phyloP scores from a whole-genome alignment of 1,140 invertebrate species.

The Drosophila tristis region DNA sequence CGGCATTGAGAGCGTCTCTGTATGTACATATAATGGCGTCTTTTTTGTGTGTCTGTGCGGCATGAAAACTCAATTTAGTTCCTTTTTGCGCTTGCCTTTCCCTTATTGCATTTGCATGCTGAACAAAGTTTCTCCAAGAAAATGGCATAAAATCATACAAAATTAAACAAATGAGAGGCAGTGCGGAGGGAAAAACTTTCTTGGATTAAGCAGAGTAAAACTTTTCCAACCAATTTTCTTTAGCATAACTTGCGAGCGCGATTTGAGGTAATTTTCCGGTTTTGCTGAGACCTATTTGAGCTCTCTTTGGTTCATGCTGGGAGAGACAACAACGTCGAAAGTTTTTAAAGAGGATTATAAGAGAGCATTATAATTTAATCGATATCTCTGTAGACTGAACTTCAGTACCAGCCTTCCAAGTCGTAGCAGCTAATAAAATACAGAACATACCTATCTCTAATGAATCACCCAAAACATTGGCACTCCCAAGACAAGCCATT shows the following conservation, averaged over 20 bases:
- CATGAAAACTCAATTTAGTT: conserved; percentile 51
- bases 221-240: conserved; percentile 19
- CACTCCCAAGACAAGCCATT: too few relatives aligned
- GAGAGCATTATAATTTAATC: too few relatives aligned
- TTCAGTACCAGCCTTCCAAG: too few relatives aligned
- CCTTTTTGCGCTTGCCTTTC: not conserved
- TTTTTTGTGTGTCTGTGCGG: conserved; percentile 16
- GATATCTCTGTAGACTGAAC: too few relatives aligned
- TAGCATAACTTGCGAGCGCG: conserved; percentile 18
- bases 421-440: too few relatives aligned
- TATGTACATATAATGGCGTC: not conserved
- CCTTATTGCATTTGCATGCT: conserved; percentile 48
- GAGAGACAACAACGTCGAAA: not conserved
- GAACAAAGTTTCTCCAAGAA: not conserved
- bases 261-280: conserved; percentile 18
- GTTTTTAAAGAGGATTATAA: not conserved
- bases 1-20: not conserved
- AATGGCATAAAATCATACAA: conserved; percentile 29
- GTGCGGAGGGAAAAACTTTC: not conserved
- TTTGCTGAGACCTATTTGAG: not conserved
- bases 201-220: conserved; percentile 25
- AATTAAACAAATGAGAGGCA: conserved; percentile 40
- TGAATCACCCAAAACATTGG: too few relatives aligned
- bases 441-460: too few relatives aligned
- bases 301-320: conserved; percentile 17